phyloP scores from a whole-genome alignment of 2,888 invertebrate genomes.

The Eutolmus rufibarbis region DNA sequence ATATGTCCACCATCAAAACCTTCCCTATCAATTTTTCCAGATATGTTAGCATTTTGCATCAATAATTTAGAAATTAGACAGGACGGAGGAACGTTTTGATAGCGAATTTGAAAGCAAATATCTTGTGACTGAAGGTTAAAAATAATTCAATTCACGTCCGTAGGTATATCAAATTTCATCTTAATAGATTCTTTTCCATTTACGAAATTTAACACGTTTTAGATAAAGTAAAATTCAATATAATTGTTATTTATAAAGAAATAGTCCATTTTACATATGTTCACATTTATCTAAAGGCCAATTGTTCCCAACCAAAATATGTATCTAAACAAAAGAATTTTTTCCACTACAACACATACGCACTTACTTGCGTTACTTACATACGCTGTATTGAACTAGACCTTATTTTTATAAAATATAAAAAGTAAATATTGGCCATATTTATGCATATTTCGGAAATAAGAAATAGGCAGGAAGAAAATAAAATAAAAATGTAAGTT shows the following conservation, averaged over 20 bases:
- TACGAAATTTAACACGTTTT: not conserved
- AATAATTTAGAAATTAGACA: too few relatives aligned
- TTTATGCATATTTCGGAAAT: not conserved
- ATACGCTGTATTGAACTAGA: not conserved
- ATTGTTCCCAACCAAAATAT: not conserved
- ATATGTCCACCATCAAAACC: too few relatives aligned
- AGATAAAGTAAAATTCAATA: too few relatives aligned
- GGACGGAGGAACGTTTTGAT: too few relatives aligned
- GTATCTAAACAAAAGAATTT: not conserved
- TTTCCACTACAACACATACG: not conserved
- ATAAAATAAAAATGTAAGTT: not conserved
- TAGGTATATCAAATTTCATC: too few relatives aligned
- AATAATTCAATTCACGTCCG: too few relatives aligned
- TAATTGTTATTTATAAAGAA: not conserved
- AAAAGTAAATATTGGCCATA: not conserved
- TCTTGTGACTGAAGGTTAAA: too few relatives aligned
- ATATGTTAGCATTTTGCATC: too few relatives aligned
- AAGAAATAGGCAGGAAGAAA: not conserved
- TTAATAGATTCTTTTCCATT: not conserved
- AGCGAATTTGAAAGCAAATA: too few relatives aligned
- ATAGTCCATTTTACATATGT: not conserved
- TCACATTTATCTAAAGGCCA: not conserved
- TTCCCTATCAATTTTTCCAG: too few relatives aligned
- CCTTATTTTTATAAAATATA: not conserved
- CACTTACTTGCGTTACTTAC: constrained; percentile 26